phyloP scores from a whole-genome alignment of 2,113 vertebrate species.

The Chlamydotis undulata region DNA sequence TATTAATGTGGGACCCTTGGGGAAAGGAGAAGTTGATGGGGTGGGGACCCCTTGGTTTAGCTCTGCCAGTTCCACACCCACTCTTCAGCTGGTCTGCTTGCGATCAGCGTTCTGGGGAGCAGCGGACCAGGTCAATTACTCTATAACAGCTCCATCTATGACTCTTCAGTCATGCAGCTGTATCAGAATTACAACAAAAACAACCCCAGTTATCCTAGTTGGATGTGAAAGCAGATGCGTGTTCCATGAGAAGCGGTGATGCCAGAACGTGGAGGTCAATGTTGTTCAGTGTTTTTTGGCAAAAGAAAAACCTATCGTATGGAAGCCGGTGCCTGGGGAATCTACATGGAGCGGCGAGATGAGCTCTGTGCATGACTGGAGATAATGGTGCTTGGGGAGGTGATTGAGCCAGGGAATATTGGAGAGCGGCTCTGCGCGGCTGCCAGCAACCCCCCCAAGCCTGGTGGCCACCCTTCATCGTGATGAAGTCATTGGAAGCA shows the following conservation, averaged over 20 bases:
- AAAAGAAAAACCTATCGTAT: neutral
- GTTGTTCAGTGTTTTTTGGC: slow-evolving; percentile 47
- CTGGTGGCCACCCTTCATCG: neutral
- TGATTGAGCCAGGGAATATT: slow-evolving; percentile 36
- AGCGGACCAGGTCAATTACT: neutral
- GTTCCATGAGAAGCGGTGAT: slow-evolving; percentile 38
- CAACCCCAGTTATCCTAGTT: slow-evolving; percentile 21
- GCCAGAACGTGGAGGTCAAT: slow-evolving; percentile 62
- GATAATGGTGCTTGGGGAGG: slow-evolving; percentile 16
- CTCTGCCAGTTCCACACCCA: slow-evolving; percentile 11
- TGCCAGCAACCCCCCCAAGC: slow-evolving; percentile 13
- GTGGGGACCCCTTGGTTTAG: slow-evolving; percentile 34
- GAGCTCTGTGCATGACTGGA: slow-evolving; percentile 19
- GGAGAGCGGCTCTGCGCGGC: neutral
- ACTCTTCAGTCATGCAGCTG: slow-evolving; percentile 41
- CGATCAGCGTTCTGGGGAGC: neutral
- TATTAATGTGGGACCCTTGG: neutral
- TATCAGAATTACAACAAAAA: neutral
- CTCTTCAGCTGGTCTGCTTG: slow-evolving; percentile 48
- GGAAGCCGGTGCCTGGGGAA: slow-evolving; percentile 60
- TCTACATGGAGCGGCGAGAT: neutral
- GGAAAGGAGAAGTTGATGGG: neutral
- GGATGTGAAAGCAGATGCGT: slow-evolving; percentile 11
- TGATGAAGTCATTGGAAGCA: slow-evolving; percentile 26
- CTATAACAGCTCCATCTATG: neutral